Evolutionary conservation across 2,888 invertebrate genomes (phyloP).

Genomic region (Oligia latruncula): DNA sequence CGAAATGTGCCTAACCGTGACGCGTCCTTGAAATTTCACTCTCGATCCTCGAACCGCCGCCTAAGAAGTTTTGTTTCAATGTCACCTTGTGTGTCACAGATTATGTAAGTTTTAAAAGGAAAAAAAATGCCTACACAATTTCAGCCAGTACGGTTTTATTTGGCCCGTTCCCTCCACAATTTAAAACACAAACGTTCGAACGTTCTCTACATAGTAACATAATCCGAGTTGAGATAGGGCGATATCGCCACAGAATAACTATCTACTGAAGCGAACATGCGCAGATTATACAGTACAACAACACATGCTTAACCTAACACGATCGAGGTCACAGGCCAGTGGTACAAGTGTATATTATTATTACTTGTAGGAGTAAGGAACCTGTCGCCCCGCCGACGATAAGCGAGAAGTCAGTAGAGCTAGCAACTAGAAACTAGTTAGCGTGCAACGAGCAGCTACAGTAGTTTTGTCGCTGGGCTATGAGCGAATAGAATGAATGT

Average conservation of each 20-base stretch:
- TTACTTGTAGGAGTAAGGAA: not conserved
- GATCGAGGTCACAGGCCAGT: conserved; percentile 54
- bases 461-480: not conserved
- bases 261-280: conserved; percentile 6
- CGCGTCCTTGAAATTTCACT: not conserved
- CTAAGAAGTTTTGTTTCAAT: not conserved
- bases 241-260: conserved; percentile 25
- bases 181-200: not conserved
- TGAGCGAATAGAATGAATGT: not conserved
- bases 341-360: conserved; percentile 28
- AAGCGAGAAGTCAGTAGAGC: not conserved
- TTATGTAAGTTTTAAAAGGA: not conserved
- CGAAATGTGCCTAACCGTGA: not conserved
- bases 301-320: conserved; percentile 50
- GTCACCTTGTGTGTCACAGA: not conserved
- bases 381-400: not conserved
- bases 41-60: not conserved
- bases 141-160: not conserved
- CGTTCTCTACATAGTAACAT: conserved; percentile 13
- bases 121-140: not conserved
- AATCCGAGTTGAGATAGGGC: conserved; percentile 27
- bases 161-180: not conserved
- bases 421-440: not conserved
- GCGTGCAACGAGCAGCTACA: too few relatives aligned
- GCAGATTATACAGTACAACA: conserved; percentile 17